Evolutionary conservation across 2,113 vertebrate species (phyloP), one percentile per base, ranked within the genome.

Genomic region (Chaetorhynchus papuensis): DNA sequence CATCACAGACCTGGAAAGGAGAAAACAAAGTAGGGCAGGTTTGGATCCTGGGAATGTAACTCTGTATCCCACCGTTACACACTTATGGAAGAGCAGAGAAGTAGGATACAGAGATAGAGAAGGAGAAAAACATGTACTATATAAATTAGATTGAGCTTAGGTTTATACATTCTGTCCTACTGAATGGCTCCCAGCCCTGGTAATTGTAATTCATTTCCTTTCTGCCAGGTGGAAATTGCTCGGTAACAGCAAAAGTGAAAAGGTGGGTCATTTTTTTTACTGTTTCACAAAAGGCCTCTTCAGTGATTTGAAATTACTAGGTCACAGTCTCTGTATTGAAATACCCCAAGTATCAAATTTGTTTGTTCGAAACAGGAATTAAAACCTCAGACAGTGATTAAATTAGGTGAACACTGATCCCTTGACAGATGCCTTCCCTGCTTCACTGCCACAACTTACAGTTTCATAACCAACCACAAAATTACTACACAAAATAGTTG

Each of bases 201-300:
- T 75, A 92, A 87, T 60, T 93, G 63, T 69, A 86, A 91, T 71
- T 94, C 6, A 57, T 87, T 96, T 89, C 65, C 23, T 92, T 87
- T 87, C 69, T 82, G 12, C 21, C 57, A 15, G 12, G 24, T 71
- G n/a, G 56, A 93, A 91, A 89, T 85, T 95, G 71, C 47, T 54
- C 17, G 2, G 53, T 77, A 95, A 92, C 66, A 72, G 27, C 17
- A 50, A 53, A 5, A 79, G 21, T 66, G 65, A 84, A 93, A 91
- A 89, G 39, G 17, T 75, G 20, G 35, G 76, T 80, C 8, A 69
- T 89, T 83, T 68, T 90, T 94, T 94, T 53, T 76, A 35, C 78
- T 86, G 39, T 42, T 39, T 83, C 33, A 57, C 68, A 89, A 78
- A 63, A 92, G 47, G 33, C 1, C 18, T 50, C 28, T 85, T 35